Evolutionary conservation across 1,140 invertebrate species (phyloP), one percentile per base, ranked within the genome.

Genomic region (Drosophila sulfurigaster): DNA sequence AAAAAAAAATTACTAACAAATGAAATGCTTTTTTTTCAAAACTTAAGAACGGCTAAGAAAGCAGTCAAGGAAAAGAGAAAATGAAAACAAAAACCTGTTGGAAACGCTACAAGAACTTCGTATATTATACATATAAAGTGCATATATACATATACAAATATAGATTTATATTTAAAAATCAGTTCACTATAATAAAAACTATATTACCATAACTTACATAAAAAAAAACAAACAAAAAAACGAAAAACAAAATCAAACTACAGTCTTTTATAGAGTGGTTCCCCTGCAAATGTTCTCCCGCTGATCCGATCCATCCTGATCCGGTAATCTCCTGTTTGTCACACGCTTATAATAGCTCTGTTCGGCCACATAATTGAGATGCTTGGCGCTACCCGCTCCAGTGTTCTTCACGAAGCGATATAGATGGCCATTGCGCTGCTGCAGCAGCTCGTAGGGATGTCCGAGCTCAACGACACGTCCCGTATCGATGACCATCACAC

Each of bases 401-500:
- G 89, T 92, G 58, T 83, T 88, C 71, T 92, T 79, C n/a, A 92
- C 91, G 2, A 92, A 81, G 0, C 86, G 81, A n/a, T 83, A 73
- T 48, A 92, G 77, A 65, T 80, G 58, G 0, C 96, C 94, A 5
- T 94, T 92, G 10, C 93, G 81, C 74, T 96, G 95, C 76, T 95
- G 93, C 6, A 96, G 79, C 38, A 97, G 92, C n/a, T 94, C 80
- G 68, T 95, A 92, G 0, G 96, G 96, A 82, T 95, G 94, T 65
- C 96, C 96, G 81, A 95, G 96, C 91, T 97, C 96, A 38, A 94
- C 93, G 51, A 94, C 93, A 4, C 74, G 92, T 6, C 96, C 96
- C 48, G 94, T 93, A 72, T 96, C 95, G 94, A 97, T 94, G 0
- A 96, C 95, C 79, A 97, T 86, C 64, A 97, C 95, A 67, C 95